phyloP scores from a whole-genome alignment of 2,797 vertebrate species.

The Lithobates pipiens region DNA sequence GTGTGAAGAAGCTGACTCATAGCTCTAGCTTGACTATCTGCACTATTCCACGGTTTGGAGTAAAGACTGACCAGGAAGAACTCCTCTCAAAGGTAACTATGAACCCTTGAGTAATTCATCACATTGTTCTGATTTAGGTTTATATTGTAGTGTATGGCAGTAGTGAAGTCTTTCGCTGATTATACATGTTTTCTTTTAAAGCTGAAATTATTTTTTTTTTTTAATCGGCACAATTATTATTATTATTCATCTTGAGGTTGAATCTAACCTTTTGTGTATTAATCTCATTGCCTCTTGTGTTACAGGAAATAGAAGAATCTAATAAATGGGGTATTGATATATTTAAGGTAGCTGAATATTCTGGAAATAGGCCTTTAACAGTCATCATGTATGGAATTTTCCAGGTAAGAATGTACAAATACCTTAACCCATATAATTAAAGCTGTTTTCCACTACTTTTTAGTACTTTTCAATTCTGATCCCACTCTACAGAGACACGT shows the following conservation, averaged over 20 bases:
- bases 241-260: background rate
- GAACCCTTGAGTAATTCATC: background rate
- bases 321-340: conserved; percentile 91
- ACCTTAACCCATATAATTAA: too few relatives aligned
- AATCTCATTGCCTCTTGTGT: background rate
- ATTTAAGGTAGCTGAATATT: conserved; percentile 89
- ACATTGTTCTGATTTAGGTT: background rate
- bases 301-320: conserved; percentile 87
- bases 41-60: conserved; percentile 86
- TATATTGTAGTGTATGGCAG: background rate
- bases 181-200: too few relatives aligned
- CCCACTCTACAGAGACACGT: too few relatives aligned
- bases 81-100: conserved; percentile 83
- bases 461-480: too few relatives aligned
- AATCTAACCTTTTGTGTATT: background rate
- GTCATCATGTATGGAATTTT: conserved; percentile 91
- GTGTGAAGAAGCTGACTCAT: conserved; percentile 79
- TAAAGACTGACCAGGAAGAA: conserved; percentile 84
- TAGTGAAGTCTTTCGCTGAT: too few relatives aligned
- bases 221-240: too few relatives aligned
- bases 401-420: conserved; percentile 79
- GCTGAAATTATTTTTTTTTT: too few relatives aligned
- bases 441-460: too few relatives aligned
- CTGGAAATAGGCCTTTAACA: conserved; percentile 87
- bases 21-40: conserved; percentile 74